These are phyloP conservation scores for Thalassoma bifasciatum DNA, from an alignment of 2,113 vertebrate genomes.

Conservation along the genomic window DNA sequence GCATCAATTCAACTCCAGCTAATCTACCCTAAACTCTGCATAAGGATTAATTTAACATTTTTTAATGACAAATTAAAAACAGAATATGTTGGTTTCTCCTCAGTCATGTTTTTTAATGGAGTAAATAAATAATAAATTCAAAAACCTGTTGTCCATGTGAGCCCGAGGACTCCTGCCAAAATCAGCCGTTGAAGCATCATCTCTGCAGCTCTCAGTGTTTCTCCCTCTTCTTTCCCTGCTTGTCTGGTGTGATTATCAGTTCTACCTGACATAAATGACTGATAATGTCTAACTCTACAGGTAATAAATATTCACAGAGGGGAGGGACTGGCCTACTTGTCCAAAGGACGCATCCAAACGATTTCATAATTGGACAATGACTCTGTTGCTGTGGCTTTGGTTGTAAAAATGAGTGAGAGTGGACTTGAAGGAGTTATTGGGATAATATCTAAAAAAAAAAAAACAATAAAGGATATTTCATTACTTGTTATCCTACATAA, in stretches of 20 bases:
- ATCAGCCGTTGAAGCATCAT: conserved; percentile 61
- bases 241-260: conserved; percentile 14
- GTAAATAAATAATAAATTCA: background rate
- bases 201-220: background rate
- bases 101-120: background rate
- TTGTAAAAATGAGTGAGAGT: conserved; percentile 1
- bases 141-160: conserved; percentile 65
- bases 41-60: too few relatives aligned
- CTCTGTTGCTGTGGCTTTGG: conserved; percentile 18
- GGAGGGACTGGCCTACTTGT: conserved; percentile 44
- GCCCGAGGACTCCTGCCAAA: conserved; percentile 52
- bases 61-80: too few relatives aligned
- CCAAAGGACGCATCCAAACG: conserved; percentile 46
- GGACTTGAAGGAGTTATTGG: background rate
- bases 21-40: background rate
- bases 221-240: background rate
- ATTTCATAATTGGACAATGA: conserved; percentile 14
- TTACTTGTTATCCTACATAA: too few relatives aligned
- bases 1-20: too few relatives aligned
- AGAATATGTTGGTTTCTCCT: too few relatives aligned
- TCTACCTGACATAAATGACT: conserved; percentile 22
- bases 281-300: background rate
- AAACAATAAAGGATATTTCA: too few relatives aligned
- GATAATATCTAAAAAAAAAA: too few relatives aligned
- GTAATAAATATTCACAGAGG: conserved; percentile 35